phyloP scores from a whole-genome alignment of 2,113 vertebrate species.

The Eurystomus gularis region DNA sequence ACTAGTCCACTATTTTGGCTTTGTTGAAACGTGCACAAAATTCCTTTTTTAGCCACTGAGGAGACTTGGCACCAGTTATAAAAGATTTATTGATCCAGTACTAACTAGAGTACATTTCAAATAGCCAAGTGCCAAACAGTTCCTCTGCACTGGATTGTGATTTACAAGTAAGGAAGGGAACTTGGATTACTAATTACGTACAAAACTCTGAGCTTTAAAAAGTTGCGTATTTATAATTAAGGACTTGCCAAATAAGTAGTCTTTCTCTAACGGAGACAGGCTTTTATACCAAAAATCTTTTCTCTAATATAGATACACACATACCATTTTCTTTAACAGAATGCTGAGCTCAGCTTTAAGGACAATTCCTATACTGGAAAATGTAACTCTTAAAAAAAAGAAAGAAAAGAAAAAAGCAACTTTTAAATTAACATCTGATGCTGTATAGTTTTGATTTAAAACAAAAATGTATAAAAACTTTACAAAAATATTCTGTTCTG shows the following conservation, averaged over 20 bases:
- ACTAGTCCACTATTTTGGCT: neutral
- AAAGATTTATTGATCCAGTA: constrained; percentile 57
- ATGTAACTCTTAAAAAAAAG: neutral
- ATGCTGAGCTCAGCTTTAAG: neutral
- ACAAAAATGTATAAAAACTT: neutral
- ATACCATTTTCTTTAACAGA: neutral
- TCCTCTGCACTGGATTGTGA: neutral
- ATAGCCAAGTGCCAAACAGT: constrained; percentile 13
- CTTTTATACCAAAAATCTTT: neutral
- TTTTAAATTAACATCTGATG: neutral
- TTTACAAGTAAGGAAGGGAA: constrained; percentile 31
- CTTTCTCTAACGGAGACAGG: neutral
- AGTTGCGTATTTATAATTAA: neutral
- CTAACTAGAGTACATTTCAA: constrained; percentile 40
- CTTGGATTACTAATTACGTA: neutral
- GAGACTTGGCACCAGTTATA: constrained; percentile 1
- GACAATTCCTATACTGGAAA: neutral
- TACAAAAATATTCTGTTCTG: neutral
- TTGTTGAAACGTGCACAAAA: neutral
- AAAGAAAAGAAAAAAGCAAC: neutral
- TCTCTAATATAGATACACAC: neutral
- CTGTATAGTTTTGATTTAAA: neutral
- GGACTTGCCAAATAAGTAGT: neutral
- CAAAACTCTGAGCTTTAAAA: neutral
- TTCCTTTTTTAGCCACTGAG: neutral